Evolutionary conservation across 2,797 vertebrate species (phyloP).

Genomic region (Parambassis ranga): DNA sequence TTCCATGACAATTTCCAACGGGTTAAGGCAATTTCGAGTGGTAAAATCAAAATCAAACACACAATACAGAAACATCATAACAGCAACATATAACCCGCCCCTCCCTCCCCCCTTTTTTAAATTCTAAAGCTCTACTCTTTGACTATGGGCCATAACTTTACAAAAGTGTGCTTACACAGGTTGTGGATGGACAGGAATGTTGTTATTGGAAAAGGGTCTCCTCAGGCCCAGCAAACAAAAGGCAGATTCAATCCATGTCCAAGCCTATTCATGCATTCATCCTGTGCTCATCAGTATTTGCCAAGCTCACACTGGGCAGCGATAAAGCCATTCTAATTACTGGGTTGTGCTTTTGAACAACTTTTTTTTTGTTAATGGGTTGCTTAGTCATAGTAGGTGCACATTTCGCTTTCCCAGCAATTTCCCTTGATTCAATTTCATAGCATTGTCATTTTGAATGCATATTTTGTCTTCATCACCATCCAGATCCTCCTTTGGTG

Average conservation of each 20-base stretch:
- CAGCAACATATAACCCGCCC: slow-evolving; percentile 30
- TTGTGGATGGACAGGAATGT: slow-evolving; percentile 79
- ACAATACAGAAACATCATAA: slow-evolving; percentile 39
- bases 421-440: slow-evolving; percentile 50
- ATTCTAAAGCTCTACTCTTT: slow-evolving; percentile 41
- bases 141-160: slow-evolving; percentile 65
- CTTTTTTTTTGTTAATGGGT: slow-evolving; percentile 63
- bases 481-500: slow-evolving; percentile 4
- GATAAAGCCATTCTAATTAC: slow-evolving; percentile 80
- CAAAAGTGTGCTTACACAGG: slow-evolving; percentile 74
- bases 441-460: slow-evolving; percentile 44
- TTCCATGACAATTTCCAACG: slow-evolving; percentile 52
- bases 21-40: slow-evolving; percentile 57
- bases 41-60: slow-evolving; percentile 59
- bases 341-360: slow-evolving; percentile 66
- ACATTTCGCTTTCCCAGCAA: slow-evolving; percentile 54
- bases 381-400: slow-evolving; percentile 54
- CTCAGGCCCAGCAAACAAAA: slow-evolving; percentile 78
- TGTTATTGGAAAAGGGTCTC: slow-evolving; percentile 77
- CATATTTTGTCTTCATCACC: slow-evolving; percentile 11
- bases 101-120: slow-evolving; percentile 26
- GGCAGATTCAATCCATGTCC: slow-evolving; percentile 80
- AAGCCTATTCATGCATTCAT: slow-evolving; percentile 77
- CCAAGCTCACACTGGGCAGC: slow-evolving; percentile 64
- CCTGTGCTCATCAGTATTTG: slow-evolving; percentile 76